phyloP scores from a whole-genome alignment of 2,888 invertebrate genomes.

The Perithous albicinctus region DNA sequence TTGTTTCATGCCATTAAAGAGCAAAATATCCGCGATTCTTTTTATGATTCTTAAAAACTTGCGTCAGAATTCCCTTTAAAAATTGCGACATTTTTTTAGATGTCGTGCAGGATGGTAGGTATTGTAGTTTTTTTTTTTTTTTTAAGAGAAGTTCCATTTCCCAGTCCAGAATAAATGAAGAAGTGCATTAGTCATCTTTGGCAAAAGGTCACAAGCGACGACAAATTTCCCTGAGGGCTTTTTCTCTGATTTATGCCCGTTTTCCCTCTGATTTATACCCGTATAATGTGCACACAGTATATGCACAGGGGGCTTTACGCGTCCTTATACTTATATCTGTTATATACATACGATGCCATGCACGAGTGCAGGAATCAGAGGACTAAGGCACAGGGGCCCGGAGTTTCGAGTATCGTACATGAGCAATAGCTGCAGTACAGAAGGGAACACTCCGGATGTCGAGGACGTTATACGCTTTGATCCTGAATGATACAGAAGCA shows the following conservation, averaged over 20 bases:
- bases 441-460: conserved; percentile 46
- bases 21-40: too few relatives aligned
- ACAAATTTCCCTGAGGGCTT: conserved; percentile 1
- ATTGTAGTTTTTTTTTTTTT: too few relatives aligned
- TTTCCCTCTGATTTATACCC: not conserved
- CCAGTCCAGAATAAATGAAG: not conserved
- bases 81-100: too few relatives aligned
- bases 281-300: not conserved
- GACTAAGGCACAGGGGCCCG: conserved; percentile 11
- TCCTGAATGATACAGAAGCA: conserved; percentile 58
- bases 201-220: not conserved
- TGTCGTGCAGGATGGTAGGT: too few relatives aligned
- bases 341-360: conserved; percentile 23
- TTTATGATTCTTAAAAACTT: too few relatives aligned
- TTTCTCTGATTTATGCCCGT: not conserved
- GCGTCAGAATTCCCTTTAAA: too few relatives aligned
- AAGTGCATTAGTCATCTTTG: not conserved
- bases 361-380: conserved; percentile 43
- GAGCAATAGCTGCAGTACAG: not conserved
- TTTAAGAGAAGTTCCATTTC: too few relatives aligned
- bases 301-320: not conserved
- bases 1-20: too few relatives aligned
- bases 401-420: conserved; percentile 22
- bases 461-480: conserved; percentile 62
- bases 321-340: conserved; percentile 1